These are phyloP conservation scores for Creontiades dilutus DNA, from an alignment of 2,888 invertebrate genomes.

Conservation along the genomic window DNA sequence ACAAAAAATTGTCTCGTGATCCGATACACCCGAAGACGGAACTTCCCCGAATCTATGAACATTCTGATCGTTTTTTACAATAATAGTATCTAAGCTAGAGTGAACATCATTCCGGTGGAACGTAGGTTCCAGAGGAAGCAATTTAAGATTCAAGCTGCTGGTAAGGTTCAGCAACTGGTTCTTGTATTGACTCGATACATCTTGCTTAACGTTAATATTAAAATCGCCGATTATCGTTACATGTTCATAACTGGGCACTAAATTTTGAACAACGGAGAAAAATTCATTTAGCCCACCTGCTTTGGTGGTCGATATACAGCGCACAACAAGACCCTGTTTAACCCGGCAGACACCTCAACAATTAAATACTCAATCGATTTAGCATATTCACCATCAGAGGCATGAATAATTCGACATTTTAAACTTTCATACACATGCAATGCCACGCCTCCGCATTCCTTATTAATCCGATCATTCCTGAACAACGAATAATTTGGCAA, in stretches of 20 bases:
- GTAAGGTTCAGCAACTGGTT: background rate
- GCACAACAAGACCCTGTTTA: background rate
- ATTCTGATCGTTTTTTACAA: background rate
- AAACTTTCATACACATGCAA: no score
- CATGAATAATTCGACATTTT: no score
- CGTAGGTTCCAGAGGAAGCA: background rate
- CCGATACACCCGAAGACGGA: background rate
- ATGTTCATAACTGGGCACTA: no score
- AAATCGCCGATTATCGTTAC: no score
- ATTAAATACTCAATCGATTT: background rate
- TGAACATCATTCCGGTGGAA: slow-evolving; percentile 11
- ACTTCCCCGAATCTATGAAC: background rate
- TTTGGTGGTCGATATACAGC: background rate
- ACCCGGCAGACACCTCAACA: background rate
- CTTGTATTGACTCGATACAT: no score
- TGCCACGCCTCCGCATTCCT: no score
- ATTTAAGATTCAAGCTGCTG: background rate
- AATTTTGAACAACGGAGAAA: background rate
- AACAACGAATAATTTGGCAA: no score
- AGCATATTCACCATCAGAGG: background rate
- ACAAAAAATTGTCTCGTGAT: background rate
- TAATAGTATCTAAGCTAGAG: background rate
- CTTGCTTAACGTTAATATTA: no score
- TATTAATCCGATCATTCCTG: no score
- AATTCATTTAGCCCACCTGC: background rate